A percentile compares a stretch with the other conserved stretches of the same genome.
These are phyloP conservation scores for Tragelaphus buxtoni DNA, from an alignment of 2,113 vertebrate species.

Conservation along the genomic window DNA sequence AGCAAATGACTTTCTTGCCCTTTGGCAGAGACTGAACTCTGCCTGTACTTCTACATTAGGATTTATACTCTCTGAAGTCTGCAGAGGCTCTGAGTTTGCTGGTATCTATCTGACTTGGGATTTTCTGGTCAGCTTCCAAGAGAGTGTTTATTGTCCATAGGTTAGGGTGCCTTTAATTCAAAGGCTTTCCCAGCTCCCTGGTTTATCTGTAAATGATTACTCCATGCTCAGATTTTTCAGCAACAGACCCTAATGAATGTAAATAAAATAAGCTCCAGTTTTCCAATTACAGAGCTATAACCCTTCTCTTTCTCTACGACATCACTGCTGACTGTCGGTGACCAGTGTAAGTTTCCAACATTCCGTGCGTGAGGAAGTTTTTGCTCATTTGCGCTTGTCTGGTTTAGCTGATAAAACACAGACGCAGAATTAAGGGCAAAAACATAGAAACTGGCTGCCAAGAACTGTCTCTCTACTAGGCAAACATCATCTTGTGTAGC, in stretches of 20 bases:
- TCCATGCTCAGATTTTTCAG: conserved; percentile 25
- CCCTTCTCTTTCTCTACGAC: conserved; percentile 6
- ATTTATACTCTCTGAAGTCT: background rate
- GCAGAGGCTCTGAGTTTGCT: background rate
- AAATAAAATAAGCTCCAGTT: conserved; percentile 47
- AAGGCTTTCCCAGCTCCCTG: conserved; percentile 19
- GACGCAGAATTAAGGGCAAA: conserved; percentile 77
- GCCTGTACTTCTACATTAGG: background rate
- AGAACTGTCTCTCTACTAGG: conserved; percentile 73
- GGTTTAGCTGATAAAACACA: conserved; percentile 80
- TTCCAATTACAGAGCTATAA: conserved; percentile 25
- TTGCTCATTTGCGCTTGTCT: conserved; percentile 76
- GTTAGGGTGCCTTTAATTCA: conserved; percentile 3
- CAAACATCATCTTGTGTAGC: conserved; percentile 67
- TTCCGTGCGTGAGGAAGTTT: conserved; percentile 67
- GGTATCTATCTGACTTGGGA: conserved; percentile 22
- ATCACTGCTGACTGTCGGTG: conserved; percentile 50
- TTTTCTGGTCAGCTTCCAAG: background rate
- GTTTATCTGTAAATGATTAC: conserved; percentile 44
- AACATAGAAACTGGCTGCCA: conserved; percentile 71
- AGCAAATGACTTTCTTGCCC: background rate
- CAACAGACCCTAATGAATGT: conserved; percentile 7
- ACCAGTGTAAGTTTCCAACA: conserved; percentile 57
- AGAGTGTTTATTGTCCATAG: conserved; percentile 41
- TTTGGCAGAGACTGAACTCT: background rate